Percentiles rank a stretch among this genome's conserved stretches.
Evolutionary conservation across 2,888 invertebrate genomes (phyloP).

Genomic region (Drosophila sordidapex): DNA sequence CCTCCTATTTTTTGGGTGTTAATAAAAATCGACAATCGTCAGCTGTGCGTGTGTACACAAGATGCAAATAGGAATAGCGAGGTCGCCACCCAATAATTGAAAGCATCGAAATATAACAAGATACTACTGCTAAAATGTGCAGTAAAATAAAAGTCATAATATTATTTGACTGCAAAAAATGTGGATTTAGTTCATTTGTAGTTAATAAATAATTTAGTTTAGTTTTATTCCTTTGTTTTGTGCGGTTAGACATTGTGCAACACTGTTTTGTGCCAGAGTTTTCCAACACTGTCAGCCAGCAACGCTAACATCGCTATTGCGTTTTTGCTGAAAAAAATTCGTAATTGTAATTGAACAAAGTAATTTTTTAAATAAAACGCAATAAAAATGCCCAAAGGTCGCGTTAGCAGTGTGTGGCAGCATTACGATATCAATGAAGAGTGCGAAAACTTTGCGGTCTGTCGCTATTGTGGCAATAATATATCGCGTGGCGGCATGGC

Average conservation of each 20-base stretch:
- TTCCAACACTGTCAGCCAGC: constrained; percentile 56
- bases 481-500: constrained; percentile 75
- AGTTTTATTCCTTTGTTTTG: constrained; percentile 38
- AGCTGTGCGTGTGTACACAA: constrained; percentile 16
- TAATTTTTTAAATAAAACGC: constrained; percentile 20
- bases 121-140: not conserved
- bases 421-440: constrained; percentile 70
- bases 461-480: constrained; percentile 73
- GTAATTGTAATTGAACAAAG: constrained; percentile 17
- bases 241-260: constrained; percentile 33
- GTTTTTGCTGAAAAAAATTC: constrained; percentile 48
- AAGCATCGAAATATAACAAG: not conserved
- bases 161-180: not conserved
- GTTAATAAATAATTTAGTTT: constrained; percentile 7
- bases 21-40: constrained; percentile 5
- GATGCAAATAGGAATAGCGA: not conserved
- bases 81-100: not conserved
- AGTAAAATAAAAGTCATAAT: not conserved
- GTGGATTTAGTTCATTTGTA: not conserved
- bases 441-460: constrained; percentile 70
- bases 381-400: constrained; percentile 67
- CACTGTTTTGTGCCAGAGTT: constrained; percentile 36
- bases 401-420: constrained; percentile 70
- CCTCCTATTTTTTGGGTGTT: not conserved
- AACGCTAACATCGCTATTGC: constrained; percentile 72